Percentiles rank a stretch among this genome's conserved stretches.
These are phyloP conservation scores for Eupithecia insigniata DNA, from an alignment of 2,888 invertebrate species.

Conservation along the genomic window DNA sequence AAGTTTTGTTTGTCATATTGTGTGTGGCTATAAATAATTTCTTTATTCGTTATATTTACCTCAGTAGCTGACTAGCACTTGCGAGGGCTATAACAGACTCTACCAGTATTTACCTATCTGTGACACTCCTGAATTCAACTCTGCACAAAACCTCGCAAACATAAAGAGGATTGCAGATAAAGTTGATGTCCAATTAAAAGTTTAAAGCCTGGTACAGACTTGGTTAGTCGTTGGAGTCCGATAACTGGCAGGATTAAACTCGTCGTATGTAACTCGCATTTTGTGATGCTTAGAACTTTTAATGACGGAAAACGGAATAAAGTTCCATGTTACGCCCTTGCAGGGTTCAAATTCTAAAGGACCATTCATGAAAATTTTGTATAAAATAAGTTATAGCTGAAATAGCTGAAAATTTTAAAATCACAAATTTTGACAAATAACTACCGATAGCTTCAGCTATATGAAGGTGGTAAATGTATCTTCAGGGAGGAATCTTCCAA, in stretches of 20 bases:
- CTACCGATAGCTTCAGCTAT: no score
- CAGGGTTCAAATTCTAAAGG: no score
- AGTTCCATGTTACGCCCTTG: background rate
- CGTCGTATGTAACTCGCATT: background rate
- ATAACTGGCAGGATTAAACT: background rate
- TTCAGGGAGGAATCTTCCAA: no score
- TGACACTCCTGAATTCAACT: background rate
- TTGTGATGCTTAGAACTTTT: conserved; percentile 16
- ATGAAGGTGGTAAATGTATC: no score
- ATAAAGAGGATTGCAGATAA: background rate
- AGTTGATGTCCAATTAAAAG: conserved; percentile 30
- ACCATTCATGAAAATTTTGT: background rate
- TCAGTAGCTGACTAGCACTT: no score
- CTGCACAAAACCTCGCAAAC: background rate
- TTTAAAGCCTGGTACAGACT: conserved; percentile 13
- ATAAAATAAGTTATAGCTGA: background rate
- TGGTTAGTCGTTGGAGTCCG: background rate
- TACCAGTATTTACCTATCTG: background rate
- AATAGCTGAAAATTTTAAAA: no score
- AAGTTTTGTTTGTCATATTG: no score
- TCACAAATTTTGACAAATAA: background rate
- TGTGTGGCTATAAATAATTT: no score
- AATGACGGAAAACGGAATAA: conserved; percentile 10
- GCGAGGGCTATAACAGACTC: no score
- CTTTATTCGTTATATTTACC: no score